phyloP scores from a whole-genome alignment of 2,113 vertebrate species.

The Seriola aureovittata region DNA sequence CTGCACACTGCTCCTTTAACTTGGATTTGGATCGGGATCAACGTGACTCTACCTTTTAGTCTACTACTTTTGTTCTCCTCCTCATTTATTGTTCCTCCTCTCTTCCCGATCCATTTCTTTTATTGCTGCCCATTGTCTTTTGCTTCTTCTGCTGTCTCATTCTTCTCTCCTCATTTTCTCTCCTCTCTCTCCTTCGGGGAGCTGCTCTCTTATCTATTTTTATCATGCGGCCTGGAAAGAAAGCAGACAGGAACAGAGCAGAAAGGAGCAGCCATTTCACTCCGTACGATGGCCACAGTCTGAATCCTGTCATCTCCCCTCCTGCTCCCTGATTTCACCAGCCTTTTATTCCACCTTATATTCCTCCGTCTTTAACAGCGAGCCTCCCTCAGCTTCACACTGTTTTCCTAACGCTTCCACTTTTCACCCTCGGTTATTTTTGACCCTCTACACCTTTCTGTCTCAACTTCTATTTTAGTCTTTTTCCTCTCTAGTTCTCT shows the following conservation, averaged over 20 bases:
- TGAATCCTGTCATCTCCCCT: constrained; percentile 10
- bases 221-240: constrained; percentile 76
- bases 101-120: constrained; percentile 11
- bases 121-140: constrained; percentile 42
- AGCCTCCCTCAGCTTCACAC: neutral
- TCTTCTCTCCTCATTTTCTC: constrained; percentile 52
- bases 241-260: constrained; percentile 49
- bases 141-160: constrained; percentile 51
- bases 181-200: constrained; percentile 67
- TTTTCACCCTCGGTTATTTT: constrained; percentile 30
- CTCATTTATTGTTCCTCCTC: constrained; percentile 1
- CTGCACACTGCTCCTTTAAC: neutral
- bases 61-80: neutral
- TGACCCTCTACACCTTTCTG: constrained; percentile 28
- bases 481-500: constrained; percentile 5
- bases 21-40: neutral
- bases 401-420: neutral
- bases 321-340: constrained; percentile 6
- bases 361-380: constrained; percentile 6
- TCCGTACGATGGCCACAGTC: constrained; percentile 26
- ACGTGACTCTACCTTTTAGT: neutral
- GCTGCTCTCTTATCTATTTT: constrained; percentile 82
- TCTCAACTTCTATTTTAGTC: constrained; percentile 51
- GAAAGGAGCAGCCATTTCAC: constrained; percentile 43
- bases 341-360: constrained; percentile 2